Evolutionary conservation across 2,888 invertebrate species (phyloP), one percentile per base, ranked within the genome.

Genomic region (Mythimna lalbum): DNA sequence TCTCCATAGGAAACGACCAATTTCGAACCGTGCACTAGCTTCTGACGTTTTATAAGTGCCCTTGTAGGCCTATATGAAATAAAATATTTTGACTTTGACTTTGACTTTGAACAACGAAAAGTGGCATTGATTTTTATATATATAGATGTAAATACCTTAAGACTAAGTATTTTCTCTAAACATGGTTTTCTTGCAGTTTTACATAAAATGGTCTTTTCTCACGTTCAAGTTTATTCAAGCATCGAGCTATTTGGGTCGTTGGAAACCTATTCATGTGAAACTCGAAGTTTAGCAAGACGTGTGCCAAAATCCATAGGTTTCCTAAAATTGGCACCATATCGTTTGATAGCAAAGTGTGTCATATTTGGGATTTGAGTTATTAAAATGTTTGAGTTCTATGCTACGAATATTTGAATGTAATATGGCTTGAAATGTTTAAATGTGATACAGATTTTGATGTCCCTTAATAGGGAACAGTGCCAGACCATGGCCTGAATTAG

Each of bases 221-320:
- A 49, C 27, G 12, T 57, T 27, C 21, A 66, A 75, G 55, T 79
- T 75, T 65, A 70, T 56, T 75, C 70, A 60, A 75, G 55, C 49
- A 69, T 60, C 53, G 14, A 63, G 69, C 59, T 79, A 69, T 79
- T 65, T 69, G 57, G 76, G 61, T 62, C 69, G 55, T 39, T 69
- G 62, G 50, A 43, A 69, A 69, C 43, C 52, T 69, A 79, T 69
- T 79, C 70, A 69, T 23, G 62, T n/a, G 63, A 52, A 74, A 63
- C 27, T 52, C 23, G 9, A 69, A 79, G 59, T 65, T 75, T 65
- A 33, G 61, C 59, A 59, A n/a, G n/a, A 65, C 60, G 59, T 39
- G 65, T 79, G 78, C 78, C 75, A 78, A 70, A 79, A 70, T 59
- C 69, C 56, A 55, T 78, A 79, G 75, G 50, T 65, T 60, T 52